Conservation (phyloP, 2,888 invertebrate genomes). For the Ennomos erosarius region DNA sequence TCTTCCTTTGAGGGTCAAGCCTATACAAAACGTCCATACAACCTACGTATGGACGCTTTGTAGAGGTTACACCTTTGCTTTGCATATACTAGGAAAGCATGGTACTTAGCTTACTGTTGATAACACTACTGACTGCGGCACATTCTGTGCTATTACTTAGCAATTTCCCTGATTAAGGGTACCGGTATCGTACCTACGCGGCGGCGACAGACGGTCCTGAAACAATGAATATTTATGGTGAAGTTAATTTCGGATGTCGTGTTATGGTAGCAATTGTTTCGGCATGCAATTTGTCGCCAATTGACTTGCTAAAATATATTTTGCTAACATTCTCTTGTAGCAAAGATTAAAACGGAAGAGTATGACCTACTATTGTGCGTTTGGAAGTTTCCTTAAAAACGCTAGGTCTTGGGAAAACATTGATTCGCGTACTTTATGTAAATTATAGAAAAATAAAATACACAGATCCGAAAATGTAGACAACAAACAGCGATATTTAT, state of each 20-base stretch:
- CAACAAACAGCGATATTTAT: background rate
- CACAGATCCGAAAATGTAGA: background rate
- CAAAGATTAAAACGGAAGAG: background rate
- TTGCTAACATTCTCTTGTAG: no score
- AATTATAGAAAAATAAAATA: conserved; percentile 11
- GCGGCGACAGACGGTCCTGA: conserved; percentile 67
- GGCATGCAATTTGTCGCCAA: conserved; percentile 38
- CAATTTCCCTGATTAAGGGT: conserved; percentile 76
- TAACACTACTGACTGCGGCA: background rate
- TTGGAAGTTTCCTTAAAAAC: no score
- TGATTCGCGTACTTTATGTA: no score
- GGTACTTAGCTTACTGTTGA: conserved; percentile 10
- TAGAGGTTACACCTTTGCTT: background rate
- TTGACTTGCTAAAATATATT: conserved; percentile 38
- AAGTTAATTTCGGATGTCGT: conserved; percentile 64
- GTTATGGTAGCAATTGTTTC: conserved; percentile 44
- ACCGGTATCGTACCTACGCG: conserved; percentile 55
- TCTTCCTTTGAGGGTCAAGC: no score
- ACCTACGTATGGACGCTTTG: no score
- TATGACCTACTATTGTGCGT: no score
- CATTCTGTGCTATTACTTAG: conserved; percentile 59
- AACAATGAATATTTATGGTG: conserved; percentile 74
- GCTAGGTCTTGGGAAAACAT: no score
- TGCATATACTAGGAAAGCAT: background rate
- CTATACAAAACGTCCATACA: no score